phyloP scores from a whole-genome alignment of 2,888 invertebrate genomes.

The Luperina testacea region DNA sequence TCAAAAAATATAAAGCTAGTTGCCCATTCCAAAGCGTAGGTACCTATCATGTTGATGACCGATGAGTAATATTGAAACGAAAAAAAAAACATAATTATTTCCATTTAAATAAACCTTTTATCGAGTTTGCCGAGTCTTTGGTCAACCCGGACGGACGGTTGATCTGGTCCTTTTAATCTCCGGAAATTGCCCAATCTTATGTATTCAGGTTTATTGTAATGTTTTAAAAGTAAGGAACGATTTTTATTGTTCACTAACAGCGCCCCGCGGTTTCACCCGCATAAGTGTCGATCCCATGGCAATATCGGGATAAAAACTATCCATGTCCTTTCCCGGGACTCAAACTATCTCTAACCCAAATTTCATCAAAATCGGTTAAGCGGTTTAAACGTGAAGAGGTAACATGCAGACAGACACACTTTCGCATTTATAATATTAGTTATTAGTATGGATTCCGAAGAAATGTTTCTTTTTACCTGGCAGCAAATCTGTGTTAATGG shows the following conservation, averaged over 20 bases:
- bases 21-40: no score
- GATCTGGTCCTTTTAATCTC: neutral
- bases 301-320: no score
- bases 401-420: no score
- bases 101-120: neutral
- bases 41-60: neutral
- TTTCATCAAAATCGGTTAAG: no score
- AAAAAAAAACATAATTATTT: neutral
- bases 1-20: no score
- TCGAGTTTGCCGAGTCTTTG: neutral
- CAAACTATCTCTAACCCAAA: no score
- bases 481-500: neutral
- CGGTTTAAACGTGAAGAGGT: no score
- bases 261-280: no score
- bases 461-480: neutral
- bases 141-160: neutral
- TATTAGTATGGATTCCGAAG: no score
- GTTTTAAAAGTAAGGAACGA: neutral
- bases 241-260: neutral
- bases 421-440: no score
- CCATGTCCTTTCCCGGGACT: no score
- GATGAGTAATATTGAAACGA: neutral
- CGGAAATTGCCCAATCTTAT: slow-evolving; percentile 18
- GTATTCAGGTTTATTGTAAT: neutral
- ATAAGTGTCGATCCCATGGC: no score